Conservation (phyloP, 2,888 invertebrate genomes). For the Ichneumon xanthorius region DNA sequence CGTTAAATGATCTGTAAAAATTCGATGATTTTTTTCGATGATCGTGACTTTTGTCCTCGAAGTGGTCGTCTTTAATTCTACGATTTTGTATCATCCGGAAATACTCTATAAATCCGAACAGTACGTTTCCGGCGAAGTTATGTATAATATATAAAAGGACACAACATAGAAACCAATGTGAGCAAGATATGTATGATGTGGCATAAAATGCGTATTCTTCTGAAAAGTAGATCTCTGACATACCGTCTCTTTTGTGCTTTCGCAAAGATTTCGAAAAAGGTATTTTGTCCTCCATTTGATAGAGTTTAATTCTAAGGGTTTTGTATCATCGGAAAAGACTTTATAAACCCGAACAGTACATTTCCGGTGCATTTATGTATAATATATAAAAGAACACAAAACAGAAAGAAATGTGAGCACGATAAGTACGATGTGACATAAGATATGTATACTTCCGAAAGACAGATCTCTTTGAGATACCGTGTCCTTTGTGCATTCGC, state of each 20-base stretch:
- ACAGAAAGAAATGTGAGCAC: background rate
- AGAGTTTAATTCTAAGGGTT: too few relatives aligned
- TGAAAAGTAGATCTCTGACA: slow-evolving; percentile 5
- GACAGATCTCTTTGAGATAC: slow-evolving; percentile 21
- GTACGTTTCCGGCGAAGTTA: background rate
- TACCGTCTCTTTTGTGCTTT: slow-evolving; percentile 28
- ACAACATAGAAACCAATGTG: background rate
- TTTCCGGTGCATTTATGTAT: background rate
- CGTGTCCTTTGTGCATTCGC: slow-evolving; percentile 26
- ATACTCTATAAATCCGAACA: background rate
- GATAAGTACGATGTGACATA: background rate
- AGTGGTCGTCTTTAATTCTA: too few relatives aligned
- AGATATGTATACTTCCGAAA: slow-evolving; percentile 11
- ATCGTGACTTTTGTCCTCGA: too few relatives aligned
- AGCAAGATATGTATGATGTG: background rate
- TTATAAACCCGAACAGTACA: background rate
- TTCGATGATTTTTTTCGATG: background rate
- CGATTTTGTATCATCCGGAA: background rate
- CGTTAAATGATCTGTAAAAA: background rate
- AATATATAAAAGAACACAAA: background rate
- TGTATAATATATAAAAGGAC: background rate
- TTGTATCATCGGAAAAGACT: background rate
- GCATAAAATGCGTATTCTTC: slow-evolving; percentile 6
- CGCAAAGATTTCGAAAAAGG: background rate
- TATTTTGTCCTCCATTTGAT: too few relatives aligned